These are phyloP conservation scores for Felis chaus DNA, from an alignment of 2,113 vertebrate genomes.

Conservation along the genomic window DNA sequence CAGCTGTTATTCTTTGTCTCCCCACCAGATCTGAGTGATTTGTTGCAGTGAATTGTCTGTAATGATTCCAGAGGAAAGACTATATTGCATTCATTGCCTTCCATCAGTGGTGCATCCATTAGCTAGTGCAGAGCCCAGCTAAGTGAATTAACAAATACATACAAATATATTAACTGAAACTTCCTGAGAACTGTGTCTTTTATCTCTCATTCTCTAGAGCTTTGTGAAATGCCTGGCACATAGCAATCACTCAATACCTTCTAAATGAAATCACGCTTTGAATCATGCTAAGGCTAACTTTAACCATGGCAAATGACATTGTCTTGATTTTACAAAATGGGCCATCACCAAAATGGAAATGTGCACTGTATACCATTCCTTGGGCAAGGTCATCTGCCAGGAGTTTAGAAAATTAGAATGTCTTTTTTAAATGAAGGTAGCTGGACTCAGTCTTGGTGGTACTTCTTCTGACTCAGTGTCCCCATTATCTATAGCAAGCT, in stretches of 20 bases:
- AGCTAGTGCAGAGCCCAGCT: background rate
- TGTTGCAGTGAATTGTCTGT: background rate
- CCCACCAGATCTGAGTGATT: background rate
- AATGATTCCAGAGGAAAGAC: background rate
- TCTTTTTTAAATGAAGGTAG: background rate
- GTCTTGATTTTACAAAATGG: background rate
- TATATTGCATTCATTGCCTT: background rate
- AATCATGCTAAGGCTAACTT: background rate
- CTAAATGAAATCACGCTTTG: conserved; percentile 31
- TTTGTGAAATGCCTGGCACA: background rate
- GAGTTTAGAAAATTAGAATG: background rate
- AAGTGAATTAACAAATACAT: background rate
- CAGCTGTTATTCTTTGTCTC: background rate
- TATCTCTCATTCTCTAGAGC: background rate
- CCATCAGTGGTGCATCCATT: background rate
- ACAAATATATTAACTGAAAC: background rate
- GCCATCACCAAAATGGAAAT: background rate
- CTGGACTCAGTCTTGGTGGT: background rate
- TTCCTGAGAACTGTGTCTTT: background rate
- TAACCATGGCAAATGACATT: background rate
- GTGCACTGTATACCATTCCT: background rate
- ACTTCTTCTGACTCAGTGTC: background rate
- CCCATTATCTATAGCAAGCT: background rate
- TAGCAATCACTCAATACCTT: background rate
- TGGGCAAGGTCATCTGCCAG: background rate